These are phyloP conservation scores for Pygmarrhopalites habei DNA, from an alignment of 1,140 invertebrate species.

Conservation along the genomic window DNA sequence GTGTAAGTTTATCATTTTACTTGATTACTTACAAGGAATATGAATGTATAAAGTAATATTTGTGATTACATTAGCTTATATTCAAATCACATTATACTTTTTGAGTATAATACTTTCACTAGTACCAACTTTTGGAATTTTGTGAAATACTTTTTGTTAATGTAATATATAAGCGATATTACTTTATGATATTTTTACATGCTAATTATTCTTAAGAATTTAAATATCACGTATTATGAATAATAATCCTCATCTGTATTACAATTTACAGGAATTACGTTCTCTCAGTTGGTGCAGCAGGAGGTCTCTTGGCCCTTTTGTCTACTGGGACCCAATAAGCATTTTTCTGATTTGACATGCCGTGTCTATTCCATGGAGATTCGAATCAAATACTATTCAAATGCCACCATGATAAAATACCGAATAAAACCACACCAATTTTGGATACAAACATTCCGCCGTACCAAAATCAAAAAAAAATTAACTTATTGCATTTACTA, in stretches of 20 bases:
- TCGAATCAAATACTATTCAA: too few species aligned
- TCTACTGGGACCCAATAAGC: slow-evolving; percentile 65
- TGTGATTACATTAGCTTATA: too few species aligned
- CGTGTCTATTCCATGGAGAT: too few species aligned
- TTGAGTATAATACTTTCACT: neutral
- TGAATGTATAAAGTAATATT: too few species aligned
- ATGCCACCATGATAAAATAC: too few species aligned
- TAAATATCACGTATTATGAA: neutral
- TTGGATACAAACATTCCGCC: too few species aligned
- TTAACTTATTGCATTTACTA: too few species aligned
- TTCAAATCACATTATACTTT: too few species aligned
- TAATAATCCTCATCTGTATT: neutral
- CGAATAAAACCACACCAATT: too few species aligned
- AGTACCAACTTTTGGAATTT: neutral
- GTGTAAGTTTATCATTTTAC: slow-evolving; percentile 55
- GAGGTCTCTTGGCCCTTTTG: slow-evolving; percentile 79
- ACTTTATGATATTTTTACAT: slow-evolving; percentile 6
- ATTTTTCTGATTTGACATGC: too few species aligned
- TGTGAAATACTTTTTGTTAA: slow-evolving; percentile 9
- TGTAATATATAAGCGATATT: slow-evolving; percentile 7
- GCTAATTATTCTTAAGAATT: neutral
- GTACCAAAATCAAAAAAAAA: too few species aligned
- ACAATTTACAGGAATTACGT: slow-evolving; percentile 68
- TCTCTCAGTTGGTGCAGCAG: slow-evolving; percentile 74
- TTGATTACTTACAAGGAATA: too few species aligned